phyloP scores from a whole-genome alignment of 2,797 vertebrate species.

The Lateolabrax maculatus region DNA sequence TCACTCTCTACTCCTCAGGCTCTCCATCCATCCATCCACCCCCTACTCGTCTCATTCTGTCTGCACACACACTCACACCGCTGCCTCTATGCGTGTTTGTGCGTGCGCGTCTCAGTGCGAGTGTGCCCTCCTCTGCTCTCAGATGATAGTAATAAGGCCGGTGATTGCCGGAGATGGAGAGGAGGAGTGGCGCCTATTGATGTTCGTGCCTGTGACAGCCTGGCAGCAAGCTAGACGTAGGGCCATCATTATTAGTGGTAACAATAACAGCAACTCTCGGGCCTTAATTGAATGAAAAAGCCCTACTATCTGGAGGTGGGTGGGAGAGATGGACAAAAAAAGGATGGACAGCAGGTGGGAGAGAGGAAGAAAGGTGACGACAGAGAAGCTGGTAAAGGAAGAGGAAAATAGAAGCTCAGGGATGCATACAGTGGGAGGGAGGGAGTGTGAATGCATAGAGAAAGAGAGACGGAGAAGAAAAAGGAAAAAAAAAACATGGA shows the following conservation, averaged over 20 bases:
- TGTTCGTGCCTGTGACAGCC: conserved; percentile 75
- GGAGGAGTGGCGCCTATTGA: conserved; percentile 74
- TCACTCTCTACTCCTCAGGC: conserved; percentile 73
- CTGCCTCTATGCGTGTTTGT: conserved; percentile 27
- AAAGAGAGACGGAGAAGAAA: neutral
- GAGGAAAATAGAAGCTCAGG: conserved; percentile 28
- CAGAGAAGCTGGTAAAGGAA: conserved; percentile 29
- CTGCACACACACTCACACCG: conserved; percentile 5
- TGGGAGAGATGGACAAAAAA: conserved; percentile 32
- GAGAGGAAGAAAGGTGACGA: conserved; percentile 37
- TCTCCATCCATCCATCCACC: conserved; percentile 74
- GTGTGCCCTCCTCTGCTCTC: conserved; percentile 51
- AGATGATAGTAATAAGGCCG: conserved; percentile 76
- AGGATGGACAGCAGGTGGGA: conserved; percentile 35
- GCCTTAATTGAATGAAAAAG: conserved; percentile 81
- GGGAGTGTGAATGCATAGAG: conserved; percentile 16
- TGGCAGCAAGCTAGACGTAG: conserved; percentile 58
- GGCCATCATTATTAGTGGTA: conserved; percentile 78
- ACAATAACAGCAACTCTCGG: conserved; percentile 76
- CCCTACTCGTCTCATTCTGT: conserved; percentile 58
- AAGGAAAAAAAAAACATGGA: neutral
- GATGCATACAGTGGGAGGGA: conserved; percentile 4
- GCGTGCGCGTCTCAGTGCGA: conserved; percentile 6
- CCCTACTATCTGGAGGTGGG: conserved; percentile 47
- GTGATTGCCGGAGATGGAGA: conserved; percentile 79